Conservation (phyloP, 2,888 invertebrate genomes). For the Microdon myrmicae region DNA sequence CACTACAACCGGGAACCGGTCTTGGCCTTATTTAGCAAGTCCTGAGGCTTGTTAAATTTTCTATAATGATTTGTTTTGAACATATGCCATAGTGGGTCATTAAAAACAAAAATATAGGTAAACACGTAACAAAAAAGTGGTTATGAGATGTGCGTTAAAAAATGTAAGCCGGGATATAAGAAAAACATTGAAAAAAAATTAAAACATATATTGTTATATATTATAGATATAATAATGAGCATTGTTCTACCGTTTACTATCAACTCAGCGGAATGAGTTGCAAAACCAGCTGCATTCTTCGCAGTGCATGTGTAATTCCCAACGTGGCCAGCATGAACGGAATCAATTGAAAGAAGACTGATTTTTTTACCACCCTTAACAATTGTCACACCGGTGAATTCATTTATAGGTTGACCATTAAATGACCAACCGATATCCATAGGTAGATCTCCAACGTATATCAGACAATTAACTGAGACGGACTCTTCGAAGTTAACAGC, state of each 20-base stretch:
- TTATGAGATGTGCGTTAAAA: too few relatives aligned
- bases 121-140: too few relatives aligned
- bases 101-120: too few relatives aligned
- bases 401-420: slow-evolving; percentile 55
- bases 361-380: slow-evolving; percentile 71
- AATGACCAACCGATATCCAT: slow-evolving; percentile 75
- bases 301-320: slow-evolving; percentile 82
- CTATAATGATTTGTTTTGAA: too few relatives aligned
- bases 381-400: slow-evolving; percentile 66
- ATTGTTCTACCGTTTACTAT: slow-evolving; percentile 74
- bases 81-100: too few relatives aligned
- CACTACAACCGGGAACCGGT: too few relatives aligned
- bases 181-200: slow-evolving; percentile 11
- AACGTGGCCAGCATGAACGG: slow-evolving; percentile 73
- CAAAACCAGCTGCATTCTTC: slow-evolving; percentile 75
- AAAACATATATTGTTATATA: slow-evolving; percentile 14
- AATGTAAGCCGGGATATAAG: too few relatives aligned
- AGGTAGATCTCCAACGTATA: slow-evolving; percentile 71
- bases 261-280: slow-evolving; percentile 75
- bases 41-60: too few relatives aligned
- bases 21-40: too few relatives aligned
- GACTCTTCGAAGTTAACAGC: slow-evolving; percentile 72
- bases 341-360: slow-evolving; percentile 73
- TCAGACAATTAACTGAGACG: slow-evolving; percentile 68
- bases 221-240: not conserved